These are phyloP conservation scores for Scartelaos histophorus DNA, from an alignment of 2,113 vertebrate species.

Conservation along the genomic window DNA sequence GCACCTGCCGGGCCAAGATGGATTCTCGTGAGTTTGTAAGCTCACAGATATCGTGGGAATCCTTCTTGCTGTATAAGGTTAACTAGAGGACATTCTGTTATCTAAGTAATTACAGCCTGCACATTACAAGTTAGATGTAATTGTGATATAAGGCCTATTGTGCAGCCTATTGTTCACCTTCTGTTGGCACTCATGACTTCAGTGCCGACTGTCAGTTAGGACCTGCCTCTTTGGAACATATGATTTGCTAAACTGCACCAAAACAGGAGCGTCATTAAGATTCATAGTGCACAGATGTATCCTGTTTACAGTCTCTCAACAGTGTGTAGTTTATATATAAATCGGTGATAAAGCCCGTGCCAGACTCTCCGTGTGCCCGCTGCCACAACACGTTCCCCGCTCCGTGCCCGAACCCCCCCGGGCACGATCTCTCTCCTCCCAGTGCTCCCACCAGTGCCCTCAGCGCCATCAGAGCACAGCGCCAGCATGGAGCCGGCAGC, in stretches of 20 bases:
- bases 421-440: conserved; percentile 33
- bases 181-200: too few relatives aligned
- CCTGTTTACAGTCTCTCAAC: not conserved
- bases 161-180: too few relatives aligned
- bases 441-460: conserved; percentile 28
- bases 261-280: not conserved
- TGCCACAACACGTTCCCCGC: conserved; percentile 7
- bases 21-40: too few relatives aligned
- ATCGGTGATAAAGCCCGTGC: not conserved
- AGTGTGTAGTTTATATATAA: not conserved
- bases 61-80: too few relatives aligned
- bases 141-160: too few relatives aligned
- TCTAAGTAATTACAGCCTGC: too few relatives aligned
- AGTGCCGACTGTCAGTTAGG: too few relatives aligned
- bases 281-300: not conserved
- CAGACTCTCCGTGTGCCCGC: not conserved
- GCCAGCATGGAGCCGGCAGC: conserved; percentile 35
- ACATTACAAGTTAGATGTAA: too few relatives aligned
- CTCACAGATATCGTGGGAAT: too few relatives aligned
- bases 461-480: conserved; percentile 14
- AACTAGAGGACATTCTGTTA: too few relatives aligned
- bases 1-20: too few relatives aligned
- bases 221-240: not conserved
- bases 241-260: not conserved
- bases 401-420: not conserved